These are phyloP conservation scores for Callorhinus ursinus DNA, from an alignment of 2,113 vertebrate genomes.

Conservation along the genomic window DNA sequence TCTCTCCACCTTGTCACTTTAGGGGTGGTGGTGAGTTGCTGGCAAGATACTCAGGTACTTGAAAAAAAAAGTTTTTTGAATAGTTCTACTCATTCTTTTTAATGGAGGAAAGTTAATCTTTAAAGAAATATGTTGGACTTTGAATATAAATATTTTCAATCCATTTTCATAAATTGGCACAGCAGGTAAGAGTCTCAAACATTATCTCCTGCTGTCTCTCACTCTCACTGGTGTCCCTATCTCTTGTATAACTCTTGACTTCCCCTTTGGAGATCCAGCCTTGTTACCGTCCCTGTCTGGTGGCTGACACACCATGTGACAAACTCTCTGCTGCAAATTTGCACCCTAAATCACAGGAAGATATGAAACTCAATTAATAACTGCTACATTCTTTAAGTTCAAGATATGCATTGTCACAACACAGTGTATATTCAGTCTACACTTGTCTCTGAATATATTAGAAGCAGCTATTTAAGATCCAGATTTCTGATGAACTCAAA, in stretches of 20 bases:
- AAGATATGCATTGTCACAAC: not conserved
- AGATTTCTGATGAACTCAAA: not conserved
- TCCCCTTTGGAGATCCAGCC: not conserved
- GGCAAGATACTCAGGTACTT: not conserved
- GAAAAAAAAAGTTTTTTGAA: not conserved
- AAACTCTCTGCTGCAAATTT: not conserved
- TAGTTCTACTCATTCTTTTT: conserved; percentile 32
- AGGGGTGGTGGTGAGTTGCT: not conserved
- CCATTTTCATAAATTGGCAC: not conserved
- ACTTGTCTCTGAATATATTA: conserved; percentile 15
- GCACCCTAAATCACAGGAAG: conserved; percentile 27
- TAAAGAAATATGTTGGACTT: conserved; percentile 13
- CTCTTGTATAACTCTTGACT: not conserved
- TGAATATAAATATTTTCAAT: conserved; percentile 47
- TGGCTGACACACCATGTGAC: not conserved
- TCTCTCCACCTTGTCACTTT: not conserved
- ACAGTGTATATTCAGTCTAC: not conserved
- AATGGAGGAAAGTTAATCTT: conserved; percentile 30
- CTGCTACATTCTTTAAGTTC: not conserved
- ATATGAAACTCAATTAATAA: not conserved
- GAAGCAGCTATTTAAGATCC: not conserved
- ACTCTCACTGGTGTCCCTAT: not conserved
- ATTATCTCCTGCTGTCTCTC: not conserved
- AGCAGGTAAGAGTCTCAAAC: not conserved
- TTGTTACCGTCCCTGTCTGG: not conserved